Evolutionary conservation across 64 coral and sea anemone genomes (phyloP).

Genomic region (Stylophora pistillata): DNA sequence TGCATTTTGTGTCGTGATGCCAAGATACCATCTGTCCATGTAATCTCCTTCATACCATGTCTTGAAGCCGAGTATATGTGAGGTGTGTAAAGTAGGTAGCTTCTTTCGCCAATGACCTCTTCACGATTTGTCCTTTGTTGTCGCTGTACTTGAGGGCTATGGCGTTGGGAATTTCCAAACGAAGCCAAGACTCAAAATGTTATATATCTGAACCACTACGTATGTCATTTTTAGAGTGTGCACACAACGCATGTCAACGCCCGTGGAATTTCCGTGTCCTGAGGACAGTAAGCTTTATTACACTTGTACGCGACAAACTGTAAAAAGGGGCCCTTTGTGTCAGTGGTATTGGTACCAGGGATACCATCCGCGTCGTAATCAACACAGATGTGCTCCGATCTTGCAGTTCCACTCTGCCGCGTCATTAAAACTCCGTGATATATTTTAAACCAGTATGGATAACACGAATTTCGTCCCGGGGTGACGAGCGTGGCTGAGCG

Average conservation of each 20-base stretch:
- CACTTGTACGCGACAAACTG: slow-evolving; percentile 30
- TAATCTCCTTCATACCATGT: no score
- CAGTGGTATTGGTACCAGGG: slow-evolving; percentile 4
- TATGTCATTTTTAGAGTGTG: background rate
- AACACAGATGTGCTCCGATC: slow-evolving; percentile 25
- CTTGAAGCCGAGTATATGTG: no score
- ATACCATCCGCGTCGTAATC: background rate
- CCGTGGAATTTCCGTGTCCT: background rate
- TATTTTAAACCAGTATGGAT: background rate
- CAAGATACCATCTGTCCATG: no score
- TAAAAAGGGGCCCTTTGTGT: background rate
- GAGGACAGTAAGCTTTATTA: background rate
- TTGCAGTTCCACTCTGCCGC: background rate
- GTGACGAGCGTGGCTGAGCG: slow-evolving; percentile 2
- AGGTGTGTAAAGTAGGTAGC: no score
- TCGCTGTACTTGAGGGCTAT: no score
- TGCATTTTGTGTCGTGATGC: no score
- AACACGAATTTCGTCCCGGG: slow-evolving; percentile 4
- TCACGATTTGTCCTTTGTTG: no score
- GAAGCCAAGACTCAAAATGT: background rate
- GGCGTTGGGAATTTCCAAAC: background rate
- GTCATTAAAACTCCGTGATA: slow-evolving; percentile 42
- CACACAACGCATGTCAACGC: slow-evolving; percentile 18
- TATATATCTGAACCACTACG: background rate
- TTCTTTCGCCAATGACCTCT: no score